Base-by-base conservation (phyloP, 2,113 vertebrate genomes). In the Riparia riparia region DNA sequence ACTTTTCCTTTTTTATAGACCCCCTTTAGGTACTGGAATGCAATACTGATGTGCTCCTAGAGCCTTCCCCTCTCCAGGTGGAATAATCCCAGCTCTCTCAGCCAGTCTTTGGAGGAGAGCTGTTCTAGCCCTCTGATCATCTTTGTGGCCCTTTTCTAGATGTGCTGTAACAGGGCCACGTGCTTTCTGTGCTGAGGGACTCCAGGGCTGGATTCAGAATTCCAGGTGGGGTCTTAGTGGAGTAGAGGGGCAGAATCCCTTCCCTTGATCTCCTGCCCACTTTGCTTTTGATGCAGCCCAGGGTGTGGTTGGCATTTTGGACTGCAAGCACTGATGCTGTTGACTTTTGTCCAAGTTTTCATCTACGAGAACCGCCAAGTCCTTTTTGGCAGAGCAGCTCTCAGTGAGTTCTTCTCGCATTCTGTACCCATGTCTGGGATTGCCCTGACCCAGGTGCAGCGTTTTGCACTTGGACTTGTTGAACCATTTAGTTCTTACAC, bases 91-190 rank as follows among this genome's bases (percentile, higher is more conserved):
- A 58, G 37, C 37, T 61, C 22, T 60, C 20, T 61, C 29, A 54
- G 14, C n/a, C 17, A 45, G 20, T 41, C 47, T 54, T 68, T 53
- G 9, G 17, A 53, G 45, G 45, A 82, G 5, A 41, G n/a, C 54
- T 60, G 8, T 42, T 82, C 14, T 14, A 61, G n/a, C 20, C 20
- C 12, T 61, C 61, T 61, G 24, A 42, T 32, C 12, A 15, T 54
- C 45, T 41, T 60, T 69, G 41, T 54, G 42, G 29, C 53, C 19
- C 61, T 53, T 66, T 51, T 53, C 45, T 73, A 37, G n/a, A 74
- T 0, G 1, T 76, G n/a, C 39, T 31, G 3, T 68, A 39, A 17
- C 9, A 45, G n/a, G 16, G 17, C 32, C 4, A 15, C 9, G 3
- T 54, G 6, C 17, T 45, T 69, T 9, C 20, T 61, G n/a, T 76